phyloP scores from a whole-genome alignment of 2,797 vertebrate species.

The Myiotriccus ornatus region DNA sequence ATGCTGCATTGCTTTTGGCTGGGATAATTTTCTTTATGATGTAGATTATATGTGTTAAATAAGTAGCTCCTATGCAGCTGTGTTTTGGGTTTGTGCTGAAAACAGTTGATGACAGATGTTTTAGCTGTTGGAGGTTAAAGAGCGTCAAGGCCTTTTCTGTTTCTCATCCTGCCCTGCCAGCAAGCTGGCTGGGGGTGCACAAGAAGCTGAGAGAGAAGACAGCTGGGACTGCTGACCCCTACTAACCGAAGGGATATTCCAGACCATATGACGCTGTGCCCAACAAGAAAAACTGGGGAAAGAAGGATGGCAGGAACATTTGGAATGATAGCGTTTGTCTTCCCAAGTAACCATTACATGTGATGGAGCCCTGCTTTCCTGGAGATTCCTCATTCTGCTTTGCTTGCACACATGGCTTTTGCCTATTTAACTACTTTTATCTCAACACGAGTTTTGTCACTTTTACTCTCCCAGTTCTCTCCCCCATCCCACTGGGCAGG shows the following conservation, averaged over 20 bases:
- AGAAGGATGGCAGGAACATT: neutral
- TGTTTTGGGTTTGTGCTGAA: neutral
- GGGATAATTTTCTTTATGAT: neutral
- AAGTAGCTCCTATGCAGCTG: neutral
- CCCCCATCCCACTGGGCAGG: rapidly evolving
- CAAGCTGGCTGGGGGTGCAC: rapidly evolving
- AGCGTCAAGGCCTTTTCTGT: neutral
- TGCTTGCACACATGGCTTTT: neutral
- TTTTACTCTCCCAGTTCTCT: neutral
- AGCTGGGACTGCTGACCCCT: neutral
- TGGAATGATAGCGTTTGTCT: neutral
- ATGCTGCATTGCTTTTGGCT: neutral
- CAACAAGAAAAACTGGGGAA: neutral
- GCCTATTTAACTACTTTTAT: neutral
- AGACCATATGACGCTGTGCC: neutral
- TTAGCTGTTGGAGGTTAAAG: neutral
- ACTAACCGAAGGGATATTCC: neutral
- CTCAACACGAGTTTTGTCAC: neutral
- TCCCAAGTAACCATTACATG: neutral
- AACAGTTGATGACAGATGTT: neutral
- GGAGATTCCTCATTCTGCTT: neutral
- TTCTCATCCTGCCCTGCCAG: neutral
- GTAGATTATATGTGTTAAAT: neutral
- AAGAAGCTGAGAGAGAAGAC: neutral
- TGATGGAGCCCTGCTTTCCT: neutral